Evolutionary conservation across 2,797 vertebrate species (phyloP).

Genomic region (Myotis myotis): DNA sequence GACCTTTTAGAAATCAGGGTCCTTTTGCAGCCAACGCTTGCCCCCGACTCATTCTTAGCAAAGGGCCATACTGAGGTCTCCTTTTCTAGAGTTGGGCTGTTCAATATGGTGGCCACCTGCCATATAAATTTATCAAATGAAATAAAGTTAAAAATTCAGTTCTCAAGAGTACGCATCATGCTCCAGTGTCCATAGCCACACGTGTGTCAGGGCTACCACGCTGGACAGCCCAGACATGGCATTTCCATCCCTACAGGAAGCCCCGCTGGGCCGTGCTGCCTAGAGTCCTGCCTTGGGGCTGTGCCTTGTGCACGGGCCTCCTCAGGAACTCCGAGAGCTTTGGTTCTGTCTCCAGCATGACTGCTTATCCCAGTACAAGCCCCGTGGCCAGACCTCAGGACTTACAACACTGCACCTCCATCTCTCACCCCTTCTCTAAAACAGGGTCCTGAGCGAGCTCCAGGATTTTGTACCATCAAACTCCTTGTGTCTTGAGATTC

Average conservation of each 20-base stretch:
- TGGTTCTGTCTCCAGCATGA: background rate
- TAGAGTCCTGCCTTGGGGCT: background rate
- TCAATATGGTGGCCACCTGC: background rate
- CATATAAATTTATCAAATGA: background rate
- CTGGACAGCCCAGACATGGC: background rate
- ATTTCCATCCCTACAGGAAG: background rate
- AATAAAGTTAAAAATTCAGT: background rate
- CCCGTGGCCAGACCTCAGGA: background rate
- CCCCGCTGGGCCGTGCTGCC: rapidly evolving
- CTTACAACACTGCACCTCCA: background rate
- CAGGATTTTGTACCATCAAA: background rate
- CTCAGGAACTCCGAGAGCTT: background rate
- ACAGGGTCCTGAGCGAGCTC: background rate
- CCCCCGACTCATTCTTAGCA: conserved; percentile 5
- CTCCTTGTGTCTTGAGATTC: background rate
- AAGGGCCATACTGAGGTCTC: background rate
- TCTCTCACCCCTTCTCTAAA: background rate
- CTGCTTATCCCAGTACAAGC: background rate
- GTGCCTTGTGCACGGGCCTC: background rate
- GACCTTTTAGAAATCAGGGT: background rate
- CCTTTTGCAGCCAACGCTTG: background rate
- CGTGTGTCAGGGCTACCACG: background rate
- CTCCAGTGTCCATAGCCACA: background rate
- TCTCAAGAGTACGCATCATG: background rate
- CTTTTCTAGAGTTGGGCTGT: background rate